Base-by-base conservation (phyloP, 2,113 vertebrate genomes). In the Gallinago undulata region DNA sequence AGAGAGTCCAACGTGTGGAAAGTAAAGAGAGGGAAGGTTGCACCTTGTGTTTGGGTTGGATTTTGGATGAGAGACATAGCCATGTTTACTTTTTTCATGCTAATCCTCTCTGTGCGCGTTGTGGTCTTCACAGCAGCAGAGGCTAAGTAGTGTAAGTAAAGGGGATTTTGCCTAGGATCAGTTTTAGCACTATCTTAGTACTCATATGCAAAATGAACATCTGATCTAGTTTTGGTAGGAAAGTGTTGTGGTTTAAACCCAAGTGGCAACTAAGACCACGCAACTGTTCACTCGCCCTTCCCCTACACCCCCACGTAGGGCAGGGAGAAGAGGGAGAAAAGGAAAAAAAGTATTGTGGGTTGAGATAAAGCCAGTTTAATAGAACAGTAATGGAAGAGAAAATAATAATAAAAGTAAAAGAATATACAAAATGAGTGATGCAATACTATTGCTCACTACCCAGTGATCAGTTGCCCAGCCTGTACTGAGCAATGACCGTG, bases 81-180 rank as follows among this genome's bases (percentile, higher is more conserved):
- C 2, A 1, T 6, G 18, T 47, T 68, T 45, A 7, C 6, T 25
- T 62, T 53, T 37, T 53, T 22, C 21, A 2, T 55, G 45, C 24
- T n/a, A 1, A 1, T 45, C 28, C 7, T 55, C n/a, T 80, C 35
- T 63, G 0, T 18, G 35, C 27, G 1, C 0, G 0, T 47, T 25
- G 33, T 25, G 18, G 69, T 13, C 8, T 28, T 69, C 43, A 7
- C 16, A 22, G 37, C 50, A 63, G 37, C 55, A 53, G 43, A 41
- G 51, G 8, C n/a, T 24, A 7, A 25, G n/a, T 18, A 28, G 22
- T n/a, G 5, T 12, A 35, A 48, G 22, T 39, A 5, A 72, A 64
- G 12, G 5, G 15, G 30, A 6, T 59, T 68, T 66, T 53, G 6
- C 14, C 33, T 66, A 11, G 37, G 14, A 35, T 35, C 59, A 30